phyloP scores from a whole-genome alignment of 2,888 invertebrate species.

The Apomyelois bistriatella region DNA sequence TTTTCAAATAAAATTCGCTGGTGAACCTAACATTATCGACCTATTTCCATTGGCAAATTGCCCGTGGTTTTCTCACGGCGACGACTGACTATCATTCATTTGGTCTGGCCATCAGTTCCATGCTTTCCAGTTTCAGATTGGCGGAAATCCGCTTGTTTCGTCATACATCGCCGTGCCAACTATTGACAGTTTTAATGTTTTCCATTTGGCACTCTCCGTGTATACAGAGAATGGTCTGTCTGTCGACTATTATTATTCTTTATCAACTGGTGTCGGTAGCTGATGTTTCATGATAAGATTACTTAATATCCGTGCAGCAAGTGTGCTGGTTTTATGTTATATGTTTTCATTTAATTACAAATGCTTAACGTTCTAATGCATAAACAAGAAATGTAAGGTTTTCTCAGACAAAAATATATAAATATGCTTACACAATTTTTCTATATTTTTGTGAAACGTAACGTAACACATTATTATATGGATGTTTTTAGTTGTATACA shows the following conservation, averaged over 20 bases:
- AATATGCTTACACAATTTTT: no score
- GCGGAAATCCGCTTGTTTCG: conserved; percentile 14
- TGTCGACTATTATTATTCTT: conserved; percentile 1
- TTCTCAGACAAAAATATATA: no score
- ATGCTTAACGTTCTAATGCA: no score
- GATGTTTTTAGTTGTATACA: no score
- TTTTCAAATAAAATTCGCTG: conserved; percentile 23
- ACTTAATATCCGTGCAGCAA: neutral
- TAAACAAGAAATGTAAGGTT: no score
- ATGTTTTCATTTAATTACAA: neutral
- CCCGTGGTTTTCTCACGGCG: conserved; percentile 6
- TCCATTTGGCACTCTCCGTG: conserved; percentile 8
- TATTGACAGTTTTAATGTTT: conserved; percentile 14
- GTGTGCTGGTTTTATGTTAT: neutral
- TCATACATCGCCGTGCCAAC: conserved; percentile 13
- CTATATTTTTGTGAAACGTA: no score
- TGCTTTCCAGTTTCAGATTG: conserved; percentile 1
- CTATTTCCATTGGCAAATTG: conserved; percentile 21
- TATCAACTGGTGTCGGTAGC: neutral
- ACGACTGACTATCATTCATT: conserved; percentile 7
- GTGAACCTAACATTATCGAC: conserved; percentile 17
- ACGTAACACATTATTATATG: no score
- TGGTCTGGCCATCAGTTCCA: conserved; percentile 2
- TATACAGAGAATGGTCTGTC: conserved; percentile 2
- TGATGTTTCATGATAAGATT: neutral